phyloP scores from a whole-genome alignment of 2,888 invertebrate species.

The Escarpia spicata region DNA sequence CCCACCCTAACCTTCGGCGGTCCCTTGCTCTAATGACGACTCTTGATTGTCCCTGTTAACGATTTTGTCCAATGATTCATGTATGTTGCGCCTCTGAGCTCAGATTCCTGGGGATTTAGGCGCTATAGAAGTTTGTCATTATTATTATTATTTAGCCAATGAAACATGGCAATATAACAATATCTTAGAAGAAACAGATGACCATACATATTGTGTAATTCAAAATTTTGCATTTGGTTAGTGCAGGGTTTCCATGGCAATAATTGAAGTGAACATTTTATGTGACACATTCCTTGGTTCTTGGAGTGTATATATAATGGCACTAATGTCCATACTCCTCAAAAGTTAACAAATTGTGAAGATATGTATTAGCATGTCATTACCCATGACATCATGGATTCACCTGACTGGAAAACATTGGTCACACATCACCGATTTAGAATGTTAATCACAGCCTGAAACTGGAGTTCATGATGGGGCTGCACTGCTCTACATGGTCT shows the following conservation, averaged over 20 bases:
- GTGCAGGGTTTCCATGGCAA: neutral
- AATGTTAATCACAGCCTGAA: neutral
- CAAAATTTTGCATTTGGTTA: neutral
- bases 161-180: neutral
- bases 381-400: neutral
- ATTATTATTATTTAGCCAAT: neutral
- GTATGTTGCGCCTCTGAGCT: too few species aligned
- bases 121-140: too few species aligned
- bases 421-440: neutral
- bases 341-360: slow-evolving; percentile 2
- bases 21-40: too few species aligned
- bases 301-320: neutral
- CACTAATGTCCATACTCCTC: neutral
- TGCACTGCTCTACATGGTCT: neutral
- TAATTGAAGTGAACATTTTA: neutral
- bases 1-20: too few species aligned
- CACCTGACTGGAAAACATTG: neutral
- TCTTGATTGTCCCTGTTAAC: too few species aligned
- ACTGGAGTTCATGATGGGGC: neutral
- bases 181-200: neutral
- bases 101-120: too few species aligned
- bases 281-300: neutral
- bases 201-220: neutral
- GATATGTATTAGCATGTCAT: neutral
- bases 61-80: too few species aligned